A percentile compares a stretch with the other conserved stretches of the same genome.
Conservation (phyloP, 1,140 invertebrate genomes). For the Telenomus remus region DNA sequence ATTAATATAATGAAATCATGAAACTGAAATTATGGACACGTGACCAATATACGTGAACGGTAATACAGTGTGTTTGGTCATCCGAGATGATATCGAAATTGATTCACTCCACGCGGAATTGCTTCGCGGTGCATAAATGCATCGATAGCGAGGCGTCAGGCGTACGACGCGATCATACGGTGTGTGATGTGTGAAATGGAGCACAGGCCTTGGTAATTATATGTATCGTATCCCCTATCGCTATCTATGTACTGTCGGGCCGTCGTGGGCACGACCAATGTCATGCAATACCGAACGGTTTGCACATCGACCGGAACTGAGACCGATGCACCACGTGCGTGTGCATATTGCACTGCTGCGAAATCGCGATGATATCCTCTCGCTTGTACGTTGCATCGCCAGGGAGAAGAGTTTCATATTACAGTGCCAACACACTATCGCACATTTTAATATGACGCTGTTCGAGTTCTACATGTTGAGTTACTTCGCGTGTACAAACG, state of each 20-base stretch:
- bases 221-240: constrained; percentile 70
- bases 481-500: constrained; percentile 26
- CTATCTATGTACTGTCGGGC: constrained; percentile 49
- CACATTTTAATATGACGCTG: constrained; percentile 54
- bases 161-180: constrained; percentile 73
- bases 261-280: constrained; percentile 59
- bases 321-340: constrained; percentile 59
- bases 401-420: constrained; percentile 54
- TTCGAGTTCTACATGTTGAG: constrained; percentile 39
- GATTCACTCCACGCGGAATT: constrained; percentile 60
- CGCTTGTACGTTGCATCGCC: constrained; percentile 30
- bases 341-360: constrained; percentile 58
- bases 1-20: constrained; percentile 25
- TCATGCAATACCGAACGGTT: constrained; percentile 59
- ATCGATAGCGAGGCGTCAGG: constrained; percentile 66
- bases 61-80: constrained; percentile 46
- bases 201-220: constrained; percentile 73
- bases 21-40: constrained; percentile 38
- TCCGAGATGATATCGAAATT: constrained; percentile 61
- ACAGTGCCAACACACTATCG: constrained; percentile 36
- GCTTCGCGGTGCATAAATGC: constrained; percentile 60
- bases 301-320: constrained; percentile 59
- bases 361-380: constrained; percentile 52
- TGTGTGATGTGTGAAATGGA: constrained; percentile 75
- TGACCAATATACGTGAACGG: constrained; percentile 45